A percentile compares a stretch with the other conserved stretches of the same genome.
Evolutionary conservation across 2,888 invertebrate genomes (phyloP).

Genomic region (Pseudoips prasinana): DNA sequence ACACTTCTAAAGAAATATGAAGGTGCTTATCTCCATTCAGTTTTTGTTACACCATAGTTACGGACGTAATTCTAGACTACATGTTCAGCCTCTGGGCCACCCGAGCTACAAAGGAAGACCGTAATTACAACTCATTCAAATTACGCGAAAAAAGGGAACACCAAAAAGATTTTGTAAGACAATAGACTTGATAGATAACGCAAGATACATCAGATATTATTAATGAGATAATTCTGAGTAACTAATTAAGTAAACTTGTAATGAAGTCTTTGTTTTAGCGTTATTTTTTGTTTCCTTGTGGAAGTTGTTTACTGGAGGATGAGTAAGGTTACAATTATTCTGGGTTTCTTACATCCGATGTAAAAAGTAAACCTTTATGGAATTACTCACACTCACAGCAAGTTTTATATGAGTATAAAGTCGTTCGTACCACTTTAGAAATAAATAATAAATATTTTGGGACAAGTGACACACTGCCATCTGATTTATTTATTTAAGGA

Average conservation of each 20-base stretch:
- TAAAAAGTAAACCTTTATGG: too few species aligned
- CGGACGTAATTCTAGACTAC: conserved; percentile 27
- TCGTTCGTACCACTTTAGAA: too few species aligned
- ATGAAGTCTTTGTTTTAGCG: conserved; percentile 29
- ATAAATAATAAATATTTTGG: too few species aligned
- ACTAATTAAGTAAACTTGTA: conserved; percentile 42
- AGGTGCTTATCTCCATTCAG: too few species aligned
- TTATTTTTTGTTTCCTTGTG: conserved; percentile 30
- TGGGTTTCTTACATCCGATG: too few species aligned
- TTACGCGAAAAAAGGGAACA: conserved; percentile 7
- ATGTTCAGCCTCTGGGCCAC: conserved; percentile 24
- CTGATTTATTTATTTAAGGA: too few species aligned
- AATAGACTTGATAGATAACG: too few species aligned
- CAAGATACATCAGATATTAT: conserved; percentile 31
- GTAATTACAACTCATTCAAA: conserved; percentile 27
- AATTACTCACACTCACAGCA: too few species aligned
- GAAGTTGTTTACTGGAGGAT: conserved; percentile 9
- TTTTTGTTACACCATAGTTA: conserved; percentile 21
- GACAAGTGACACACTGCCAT: too few species aligned
- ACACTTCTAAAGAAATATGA: too few species aligned
- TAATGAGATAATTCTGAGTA: conserved; percentile 38
- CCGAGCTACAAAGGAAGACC: conserved; percentile 31
- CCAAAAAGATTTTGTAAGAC: conserved; percentile 12
- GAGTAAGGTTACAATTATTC: too few species aligned
- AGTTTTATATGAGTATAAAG: too few species aligned